phyloP scores from a whole-genome alignment of 2,888 invertebrate genomes.

The Crepidodera aurea region DNA sequence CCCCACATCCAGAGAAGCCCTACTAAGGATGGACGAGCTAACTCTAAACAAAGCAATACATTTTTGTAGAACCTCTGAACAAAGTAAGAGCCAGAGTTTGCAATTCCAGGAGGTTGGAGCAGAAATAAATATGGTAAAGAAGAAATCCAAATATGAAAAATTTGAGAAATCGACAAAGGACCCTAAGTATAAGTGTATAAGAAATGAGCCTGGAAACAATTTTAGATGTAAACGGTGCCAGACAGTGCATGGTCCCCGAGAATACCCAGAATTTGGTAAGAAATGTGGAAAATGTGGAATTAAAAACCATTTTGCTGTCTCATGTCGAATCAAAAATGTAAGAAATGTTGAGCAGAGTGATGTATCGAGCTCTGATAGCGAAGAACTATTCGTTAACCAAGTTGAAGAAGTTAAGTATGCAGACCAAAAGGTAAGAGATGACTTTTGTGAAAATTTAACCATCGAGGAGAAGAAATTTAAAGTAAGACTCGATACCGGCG shows the following conservation, averaged over 20 bases:
- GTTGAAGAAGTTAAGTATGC: neutral
- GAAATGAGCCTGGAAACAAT: slow-evolving; percentile 17
- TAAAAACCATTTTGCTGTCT: slow-evolving; percentile 40
- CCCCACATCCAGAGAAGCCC: slow-evolving; percentile 38
- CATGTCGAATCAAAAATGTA: slow-evolving; percentile 36
- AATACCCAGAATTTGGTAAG: slow-evolving; percentile 43
- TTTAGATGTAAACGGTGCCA: slow-evolving; percentile 38
- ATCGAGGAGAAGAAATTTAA: slow-evolving; percentile 31
- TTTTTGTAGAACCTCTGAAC: slow-evolving; percentile 43
- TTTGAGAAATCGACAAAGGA: slow-evolving; percentile 10
- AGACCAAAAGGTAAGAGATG: neutral
- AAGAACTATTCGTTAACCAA: neutral
- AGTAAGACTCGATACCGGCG: slow-evolving; percentile 32
- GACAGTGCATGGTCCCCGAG: slow-evolving; percentile 34
- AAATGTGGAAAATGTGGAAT: slow-evolving; percentile 39
- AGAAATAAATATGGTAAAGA: slow-evolving; percentile 22
- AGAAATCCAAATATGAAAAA: neutral
- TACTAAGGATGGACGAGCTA: slow-evolving; percentile 40
- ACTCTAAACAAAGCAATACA: slow-evolving; percentile 40
- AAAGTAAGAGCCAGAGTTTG: slow-evolving; percentile 35
- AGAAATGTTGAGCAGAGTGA: slow-evolving; percentile 29
- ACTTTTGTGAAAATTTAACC: slow-evolving; percentile 11
- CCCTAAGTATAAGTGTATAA: neutral
- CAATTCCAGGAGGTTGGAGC: slow-evolving; percentile 13
- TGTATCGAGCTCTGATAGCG: neutral